Evolutionary conservation across 2,113 vertebrate genomes (phyloP).

Genomic region (Varanus komodoensis): DNA sequence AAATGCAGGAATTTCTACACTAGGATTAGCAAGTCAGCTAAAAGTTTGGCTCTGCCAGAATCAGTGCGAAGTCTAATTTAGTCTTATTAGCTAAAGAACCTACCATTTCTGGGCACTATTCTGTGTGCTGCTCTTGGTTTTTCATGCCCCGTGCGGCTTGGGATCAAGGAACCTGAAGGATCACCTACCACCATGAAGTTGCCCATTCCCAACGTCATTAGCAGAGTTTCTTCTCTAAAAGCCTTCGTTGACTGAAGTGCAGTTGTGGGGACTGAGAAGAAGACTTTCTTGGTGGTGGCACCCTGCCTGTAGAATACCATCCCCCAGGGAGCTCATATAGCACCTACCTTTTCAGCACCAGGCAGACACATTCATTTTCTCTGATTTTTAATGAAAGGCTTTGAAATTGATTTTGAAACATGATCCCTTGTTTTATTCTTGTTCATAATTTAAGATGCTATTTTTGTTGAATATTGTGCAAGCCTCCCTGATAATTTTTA

Average conservation of each 20-base stretch:
- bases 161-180: too few species aligned
- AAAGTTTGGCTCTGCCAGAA: background rate
- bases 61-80: background rate
- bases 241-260: too few species aligned
- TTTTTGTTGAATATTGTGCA: background rate
- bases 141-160: too few species aligned
- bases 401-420: background rate
- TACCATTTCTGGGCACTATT: background rate
- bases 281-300: too few species aligned
- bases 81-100: background rate
- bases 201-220: too few species aligned
- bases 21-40: background rate
- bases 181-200: too few species aligned
- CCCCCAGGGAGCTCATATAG: too few species aligned
- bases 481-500: background rate
- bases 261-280: too few species aligned
- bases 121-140: too few species aligned
- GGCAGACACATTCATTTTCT: background rate
- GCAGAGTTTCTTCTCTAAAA: too few species aligned
- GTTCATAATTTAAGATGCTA: background rate
- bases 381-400: background rate
- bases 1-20: background rate
- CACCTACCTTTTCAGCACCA: too few species aligned
- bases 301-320: too few species aligned
- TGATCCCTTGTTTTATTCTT: background rate